phyloP scores from a whole-genome alignment of 2,888 invertebrate genomes.

The Deladenus siricidicola region DNA sequence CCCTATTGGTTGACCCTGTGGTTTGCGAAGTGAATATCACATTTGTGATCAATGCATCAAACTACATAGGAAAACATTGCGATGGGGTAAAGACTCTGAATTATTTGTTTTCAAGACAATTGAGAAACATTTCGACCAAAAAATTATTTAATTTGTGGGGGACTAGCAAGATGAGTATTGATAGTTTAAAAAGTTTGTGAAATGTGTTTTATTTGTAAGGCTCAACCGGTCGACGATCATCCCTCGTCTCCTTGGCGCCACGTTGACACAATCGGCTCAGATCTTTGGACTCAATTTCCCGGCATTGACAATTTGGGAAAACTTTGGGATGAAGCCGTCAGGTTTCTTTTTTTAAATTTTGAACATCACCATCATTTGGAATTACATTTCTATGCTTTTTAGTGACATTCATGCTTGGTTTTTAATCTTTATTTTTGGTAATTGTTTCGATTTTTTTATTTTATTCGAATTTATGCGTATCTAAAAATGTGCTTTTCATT shows the following conservation, averaged over 20 bases:
- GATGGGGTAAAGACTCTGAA: too few relatives aligned
- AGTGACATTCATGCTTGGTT: neutral
- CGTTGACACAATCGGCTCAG: constrained; percentile 33
- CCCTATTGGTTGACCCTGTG: too few relatives aligned
- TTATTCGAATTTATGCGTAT: constrained; percentile 3
- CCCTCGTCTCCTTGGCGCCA: constrained; percentile 47
- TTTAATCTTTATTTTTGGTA: neutral
- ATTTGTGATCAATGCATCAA: too few relatives aligned
- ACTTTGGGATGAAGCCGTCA: constrained; percentile 54
- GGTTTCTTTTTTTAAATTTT: constrained; percentile 23
- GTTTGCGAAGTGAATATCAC: too few relatives aligned
- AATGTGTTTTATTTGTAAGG: constrained; percentile 3
- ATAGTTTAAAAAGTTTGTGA: neutral
- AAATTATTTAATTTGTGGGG: constrained; percentile 2
- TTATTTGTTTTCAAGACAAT: too few relatives aligned
- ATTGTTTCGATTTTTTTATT: constrained; percentile 4
- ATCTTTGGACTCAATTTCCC: constrained; percentile 49
- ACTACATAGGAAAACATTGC: too few relatives aligned
- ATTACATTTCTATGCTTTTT: neutral
- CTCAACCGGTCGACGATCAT: constrained; percentile 25
- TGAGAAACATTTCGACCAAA: neutral
- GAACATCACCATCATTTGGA: too few relatives aligned
- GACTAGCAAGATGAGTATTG: neutral
- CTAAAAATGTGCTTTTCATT: neutral
- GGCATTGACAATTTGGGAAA: constrained; percentile 56